These are phyloP conservation scores for Malacoraja senta DNA, from an alignment of 2,797 vertebrate species.

Conservation along the genomic window DNA sequence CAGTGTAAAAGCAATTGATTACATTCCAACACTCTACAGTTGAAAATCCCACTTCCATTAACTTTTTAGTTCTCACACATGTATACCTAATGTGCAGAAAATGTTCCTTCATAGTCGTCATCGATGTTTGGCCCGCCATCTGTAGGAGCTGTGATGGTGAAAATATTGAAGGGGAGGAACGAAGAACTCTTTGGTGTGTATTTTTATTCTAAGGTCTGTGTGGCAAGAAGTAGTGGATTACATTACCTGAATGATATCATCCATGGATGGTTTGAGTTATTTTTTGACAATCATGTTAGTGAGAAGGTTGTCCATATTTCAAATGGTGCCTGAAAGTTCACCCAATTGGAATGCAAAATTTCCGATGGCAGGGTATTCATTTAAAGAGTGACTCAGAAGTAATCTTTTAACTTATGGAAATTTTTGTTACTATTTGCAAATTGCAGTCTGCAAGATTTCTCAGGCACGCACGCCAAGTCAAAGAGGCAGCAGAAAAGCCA, in stretches of 20 bases:
- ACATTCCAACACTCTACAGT: not conserved
- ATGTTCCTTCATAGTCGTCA: not conserved
- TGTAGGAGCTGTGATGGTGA: not conserved
- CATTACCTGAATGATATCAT: too few relatives aligned
- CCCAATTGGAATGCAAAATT: not conserved
- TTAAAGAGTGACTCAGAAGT: not conserved
- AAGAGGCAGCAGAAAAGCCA: not conserved
- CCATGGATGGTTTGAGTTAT: too few relatives aligned
- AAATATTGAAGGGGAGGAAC: not conserved
- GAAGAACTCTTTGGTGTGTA: not conserved
- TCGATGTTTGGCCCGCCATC: not conserved
- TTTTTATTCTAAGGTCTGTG: not conserved
- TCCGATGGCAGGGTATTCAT: not conserved
- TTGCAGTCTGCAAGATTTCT: not conserved
- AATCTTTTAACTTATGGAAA: not conserved
- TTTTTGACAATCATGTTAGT: not conserved
- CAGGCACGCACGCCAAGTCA: not conserved
- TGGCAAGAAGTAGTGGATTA: not conserved
- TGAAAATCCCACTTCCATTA: not conserved
- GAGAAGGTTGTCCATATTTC: not conserved
- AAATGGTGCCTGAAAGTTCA: not conserved
- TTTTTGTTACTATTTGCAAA: not conserved
- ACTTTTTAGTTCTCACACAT: not conserved
- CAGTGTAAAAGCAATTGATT: not conserved
- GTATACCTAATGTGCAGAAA: not conserved